Evolutionary conservation across 2,797 vertebrate genomes (phyloP).

Genomic region (Psittacula derbiana): DNA sequence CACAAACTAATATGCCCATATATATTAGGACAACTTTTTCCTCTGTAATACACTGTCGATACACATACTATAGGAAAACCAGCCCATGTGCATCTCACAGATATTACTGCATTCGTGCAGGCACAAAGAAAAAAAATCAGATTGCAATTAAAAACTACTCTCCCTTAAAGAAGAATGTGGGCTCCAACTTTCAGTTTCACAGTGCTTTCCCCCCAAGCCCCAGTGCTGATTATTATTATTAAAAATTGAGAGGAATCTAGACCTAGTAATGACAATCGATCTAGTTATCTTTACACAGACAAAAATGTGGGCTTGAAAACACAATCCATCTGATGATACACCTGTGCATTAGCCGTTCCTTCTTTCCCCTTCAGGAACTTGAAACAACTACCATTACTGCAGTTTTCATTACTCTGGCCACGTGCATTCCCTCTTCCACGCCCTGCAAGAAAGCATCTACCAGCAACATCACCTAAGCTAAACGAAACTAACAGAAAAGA

Average conservation of each 20-base stretch:
- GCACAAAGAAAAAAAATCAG: background rate
- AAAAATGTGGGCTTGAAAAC: background rate
- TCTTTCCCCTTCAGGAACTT: background rate
- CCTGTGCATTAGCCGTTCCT: background rate
- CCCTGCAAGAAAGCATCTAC: background rate
- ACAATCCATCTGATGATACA: background rate
- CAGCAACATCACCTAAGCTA: background rate
- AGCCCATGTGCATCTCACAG: background rate
- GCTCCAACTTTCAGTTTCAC: background rate
- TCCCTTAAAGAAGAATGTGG: background rate
- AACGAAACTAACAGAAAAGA: background rate
- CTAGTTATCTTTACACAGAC: background rate
- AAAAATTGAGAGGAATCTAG: background rate
- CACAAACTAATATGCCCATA: background rate
- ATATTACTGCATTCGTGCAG: background rate
- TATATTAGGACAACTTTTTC: background rate
- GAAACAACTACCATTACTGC: background rate
- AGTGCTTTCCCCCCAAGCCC: background rate
- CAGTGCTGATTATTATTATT: background rate
- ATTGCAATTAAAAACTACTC: background rate
- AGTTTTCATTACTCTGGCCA: background rate
- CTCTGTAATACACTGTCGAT: background rate
- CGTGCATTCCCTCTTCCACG: background rate
- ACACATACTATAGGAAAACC: background rate
- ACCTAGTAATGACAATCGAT: background rate